Evolutionary conservation across 2,888 invertebrate species (phyloP), one percentile per base, ranked within the genome.

Genomic region (Cephalotes varians): DNA sequence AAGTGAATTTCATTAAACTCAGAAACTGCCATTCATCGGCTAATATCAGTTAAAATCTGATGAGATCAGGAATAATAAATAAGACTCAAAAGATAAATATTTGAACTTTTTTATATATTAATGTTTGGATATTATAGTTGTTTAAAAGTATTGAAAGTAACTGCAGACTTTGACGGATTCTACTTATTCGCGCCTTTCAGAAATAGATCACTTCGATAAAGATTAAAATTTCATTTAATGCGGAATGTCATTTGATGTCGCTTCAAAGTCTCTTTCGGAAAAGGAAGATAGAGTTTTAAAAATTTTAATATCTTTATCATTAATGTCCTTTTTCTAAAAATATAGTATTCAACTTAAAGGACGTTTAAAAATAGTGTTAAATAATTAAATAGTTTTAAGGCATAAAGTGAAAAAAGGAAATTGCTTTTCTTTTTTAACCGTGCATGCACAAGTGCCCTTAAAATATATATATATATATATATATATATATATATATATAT

Each of bases 181-280:
- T 51, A 9, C 2, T 34, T 34, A 5, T 34, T 21, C 25, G 9
- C 5, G 9, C 21, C 51, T 51, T 31, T 69, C 10, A 34, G 34
- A 69, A 69, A 25, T 64, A 3, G 15, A 10, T 51, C 18, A 37
- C 6, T 51, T 2, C 10, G 25, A 25, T 51, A 69, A 51, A 34
- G 34, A 69, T 69, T 51, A 51, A 51, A 69, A 69, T 69, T 12
- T 31, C 9, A 34, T 4, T 69, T 49, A 47, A 37, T 12, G 21
- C 15, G 34, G 1, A 69, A 37, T 34, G 49, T 31, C 49, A n/a
- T 51, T n/a, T 51, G 15, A 51, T 34, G 49, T 69, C 21, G 49
- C 37, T 65, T 65, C 44, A 47, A 65, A 44, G 44, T 65, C 25
- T 21, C 10, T 34, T 28, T 65, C 2, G 10, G 12, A 10, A 67